These are phyloP conservation scores for Alentia gelatinosa DNA, from an alignment of 2,888 invertebrate genomes.

Conservation along the genomic window DNA sequence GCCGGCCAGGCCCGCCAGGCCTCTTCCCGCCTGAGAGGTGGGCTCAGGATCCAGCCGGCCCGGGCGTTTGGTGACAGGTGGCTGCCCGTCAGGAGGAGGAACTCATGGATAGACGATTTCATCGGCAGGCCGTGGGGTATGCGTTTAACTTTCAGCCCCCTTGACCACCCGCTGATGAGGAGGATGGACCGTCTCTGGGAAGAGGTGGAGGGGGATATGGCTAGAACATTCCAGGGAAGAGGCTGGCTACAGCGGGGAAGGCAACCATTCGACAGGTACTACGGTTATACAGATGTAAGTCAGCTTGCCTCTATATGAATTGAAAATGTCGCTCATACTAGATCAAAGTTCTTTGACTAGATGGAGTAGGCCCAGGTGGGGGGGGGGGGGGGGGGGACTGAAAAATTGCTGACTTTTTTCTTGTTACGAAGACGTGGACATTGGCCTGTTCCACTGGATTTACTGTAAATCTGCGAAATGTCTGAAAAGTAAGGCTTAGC, in stretches of 20 bases:
- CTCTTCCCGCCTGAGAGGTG: background rate
- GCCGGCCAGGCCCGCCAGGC: background rate
- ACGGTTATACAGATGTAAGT: background rate
- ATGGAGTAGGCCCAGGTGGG: too few relatives aligned
- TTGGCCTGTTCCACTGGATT: too few relatives aligned
- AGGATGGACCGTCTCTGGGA: background rate
- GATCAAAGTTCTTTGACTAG: too few relatives aligned
- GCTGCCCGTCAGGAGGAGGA: background rate
- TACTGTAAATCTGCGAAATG: too few relatives aligned
- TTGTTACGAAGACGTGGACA: too few relatives aligned
- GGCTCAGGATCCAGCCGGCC: background rate
- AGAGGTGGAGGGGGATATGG: background rate
- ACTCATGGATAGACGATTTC: background rate
- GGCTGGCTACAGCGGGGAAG: background rate
- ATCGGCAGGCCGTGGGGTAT: background rate
- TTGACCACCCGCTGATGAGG: background rate
- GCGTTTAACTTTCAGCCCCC: too few relatives aligned
- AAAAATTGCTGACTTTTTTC: too few relatives aligned
- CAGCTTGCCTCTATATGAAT: background rate
- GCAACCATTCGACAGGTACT: background rate
- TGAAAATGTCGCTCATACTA: background rate
- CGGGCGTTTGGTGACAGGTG: background rate
- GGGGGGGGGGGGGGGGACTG: too few relatives aligned
- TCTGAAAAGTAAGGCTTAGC: too few relatives aligned
- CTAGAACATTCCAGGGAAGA: background rate